Evolutionary conservation across 2,888 invertebrate genomes (phyloP).

Genomic region (Tetragonula carbonaria): DNA sequence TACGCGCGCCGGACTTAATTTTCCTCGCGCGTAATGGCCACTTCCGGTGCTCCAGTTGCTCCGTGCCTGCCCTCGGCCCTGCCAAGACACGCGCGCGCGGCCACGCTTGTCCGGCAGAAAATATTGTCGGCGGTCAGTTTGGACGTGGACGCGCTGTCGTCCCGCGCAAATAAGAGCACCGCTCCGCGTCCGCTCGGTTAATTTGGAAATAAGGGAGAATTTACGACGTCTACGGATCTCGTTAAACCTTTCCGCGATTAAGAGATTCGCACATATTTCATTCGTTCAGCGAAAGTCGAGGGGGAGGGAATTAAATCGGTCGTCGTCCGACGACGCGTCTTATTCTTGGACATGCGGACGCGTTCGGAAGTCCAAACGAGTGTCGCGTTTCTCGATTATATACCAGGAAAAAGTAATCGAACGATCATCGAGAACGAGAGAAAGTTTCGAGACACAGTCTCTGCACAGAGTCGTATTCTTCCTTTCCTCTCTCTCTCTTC

Average conservation of each 20-base stretch:
- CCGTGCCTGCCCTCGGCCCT: conserved; percentile 31
- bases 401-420: not conserved
- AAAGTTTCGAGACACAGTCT: not conserved
- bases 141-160: conserved; percentile 7
- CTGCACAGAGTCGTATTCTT: not conserved
- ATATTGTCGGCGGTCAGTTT: conserved; percentile 57
- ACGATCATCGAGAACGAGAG: not conserved
- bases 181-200: conserved; percentile 24
- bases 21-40: conserved; percentile 62
- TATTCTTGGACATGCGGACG: conserved; percentile 24
- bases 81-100: conserved; percentile 41
- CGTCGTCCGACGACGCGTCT: conserved; percentile 13
- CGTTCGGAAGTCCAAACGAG: not conserved
- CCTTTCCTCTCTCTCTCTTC: not conserved
- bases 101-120: conserved; percentile 17
- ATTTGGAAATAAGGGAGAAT: conserved; percentile 60
- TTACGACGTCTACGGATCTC: conserved; percentile 58
- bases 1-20: conserved; percentile 54
- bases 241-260: conserved; percentile 60
- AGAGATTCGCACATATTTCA: conserved; percentile 51
- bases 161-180: conserved; percentile 31
- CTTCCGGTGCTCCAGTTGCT: conserved; percentile 60
- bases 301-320: conserved; percentile 31
- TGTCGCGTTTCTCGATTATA: not conserved
- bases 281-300: not conserved